Evolutionary conservation across 2,113 vertebrate genomes (phyloP), one percentile per base, ranked within the genome.

Genomic region (Rafetus swinhoei): DNA sequence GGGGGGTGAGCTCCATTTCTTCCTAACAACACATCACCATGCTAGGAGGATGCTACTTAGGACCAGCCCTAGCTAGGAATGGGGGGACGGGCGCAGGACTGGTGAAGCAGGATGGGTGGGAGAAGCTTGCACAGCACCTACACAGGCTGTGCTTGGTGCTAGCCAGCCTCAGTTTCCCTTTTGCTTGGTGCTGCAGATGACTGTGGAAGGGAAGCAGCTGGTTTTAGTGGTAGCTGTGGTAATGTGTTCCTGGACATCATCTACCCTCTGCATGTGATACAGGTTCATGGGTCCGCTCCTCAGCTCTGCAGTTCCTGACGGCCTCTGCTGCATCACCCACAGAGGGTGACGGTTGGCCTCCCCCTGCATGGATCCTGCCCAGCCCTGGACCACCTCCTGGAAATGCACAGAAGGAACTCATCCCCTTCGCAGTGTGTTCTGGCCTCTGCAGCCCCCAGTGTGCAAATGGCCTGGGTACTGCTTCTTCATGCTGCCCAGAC

Each of bases 11-110:
- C 69, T 35, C 15, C n/a, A 16, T 12, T 45, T 29, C 76, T 54
- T 39, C 29, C 18, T 1, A n/a, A 54, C 54, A 81, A 60, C 8
- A 0, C 62, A 0, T 0, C 0, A 1, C 29, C 79, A 54, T 81
- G 7, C 9, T 0, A 0, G 19, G 16, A 57, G 0, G 4, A 27
- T 9, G 90, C 84, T 89, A 3, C 39, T 87, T 85, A 3, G 39
- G 74, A 24, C 13, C 21, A 77, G 39, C 39, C 74, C 39, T 13
- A 7, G 35, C 5, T 12, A 19, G 72, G 74, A 18, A 32, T 7
- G 14, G 32, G 13, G 32, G n/a, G 39, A 39, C 3, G 19, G 76
- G 76, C 22, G 27, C 45, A 52, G 45, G 45, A 27, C 45, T 79
- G 29, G 32, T 54, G 50, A 27, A 29, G 50, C 9, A 16, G 25